phyloP scores from a whole-genome alignment of 2,113 vertebrate species.

The Tragulus kanchil region DNA sequence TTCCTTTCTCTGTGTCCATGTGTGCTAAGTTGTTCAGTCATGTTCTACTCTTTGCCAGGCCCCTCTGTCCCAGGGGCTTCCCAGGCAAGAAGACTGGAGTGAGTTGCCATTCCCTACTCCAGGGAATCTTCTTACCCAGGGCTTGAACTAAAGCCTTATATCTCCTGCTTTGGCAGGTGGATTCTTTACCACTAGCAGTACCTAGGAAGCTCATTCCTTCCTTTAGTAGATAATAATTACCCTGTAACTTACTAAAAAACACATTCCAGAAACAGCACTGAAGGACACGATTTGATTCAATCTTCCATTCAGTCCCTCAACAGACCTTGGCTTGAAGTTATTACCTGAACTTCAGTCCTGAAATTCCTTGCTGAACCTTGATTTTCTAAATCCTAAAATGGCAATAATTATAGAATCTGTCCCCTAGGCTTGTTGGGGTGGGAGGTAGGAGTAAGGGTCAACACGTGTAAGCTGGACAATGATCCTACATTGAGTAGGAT shows the following conservation, averaged over 20 bases:
- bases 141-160: no score
- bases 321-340: background rate
- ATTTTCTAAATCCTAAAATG: background rate
- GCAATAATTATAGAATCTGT: background rate
- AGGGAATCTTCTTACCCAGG: background rate
- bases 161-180: no score
- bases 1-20: background rate
- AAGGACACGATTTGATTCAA: background rate
- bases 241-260: background rate
- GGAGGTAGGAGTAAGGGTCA: background rate
- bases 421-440: background rate
- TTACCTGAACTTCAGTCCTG: background rate
- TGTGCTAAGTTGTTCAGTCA: background rate
- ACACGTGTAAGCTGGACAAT: background rate
- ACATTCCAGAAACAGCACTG: background rate
- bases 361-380: background rate
- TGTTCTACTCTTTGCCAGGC: background rate
- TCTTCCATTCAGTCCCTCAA: background rate
- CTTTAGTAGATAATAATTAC: background rate
- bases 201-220: background rate
- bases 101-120: background rate
- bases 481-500: background rate
- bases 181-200: no score
- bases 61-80: background rate
- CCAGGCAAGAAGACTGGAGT: background rate